Evolutionary conservation across 1,140 invertebrate genomes (phyloP).

Genomic region (Chlorops oryzae): DNA sequence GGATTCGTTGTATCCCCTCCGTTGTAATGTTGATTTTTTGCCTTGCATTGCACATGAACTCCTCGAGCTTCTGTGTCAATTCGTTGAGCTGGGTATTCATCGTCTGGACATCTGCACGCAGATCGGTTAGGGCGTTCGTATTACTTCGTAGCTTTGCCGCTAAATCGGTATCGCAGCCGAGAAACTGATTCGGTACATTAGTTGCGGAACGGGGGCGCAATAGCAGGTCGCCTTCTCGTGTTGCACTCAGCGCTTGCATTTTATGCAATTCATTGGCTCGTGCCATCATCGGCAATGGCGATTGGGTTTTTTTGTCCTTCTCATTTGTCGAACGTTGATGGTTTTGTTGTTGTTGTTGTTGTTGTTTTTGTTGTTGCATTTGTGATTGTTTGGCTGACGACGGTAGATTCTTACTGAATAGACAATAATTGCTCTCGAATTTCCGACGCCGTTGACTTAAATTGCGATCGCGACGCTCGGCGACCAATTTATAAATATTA

Average conservation of each 20-base stretch:
- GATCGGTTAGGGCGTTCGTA: slow-evolving; percentile 24
- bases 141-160: slow-evolving; percentile 30
- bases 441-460: slow-evolving; percentile 50
- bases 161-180: slow-evolving; percentile 25
- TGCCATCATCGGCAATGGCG: too few relatives aligned
- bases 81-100: slow-evolving; percentile 29
- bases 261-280: too few relatives aligned
- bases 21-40: slow-evolving; percentile 36
- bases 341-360: slow-evolving; percentile 1
- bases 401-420: slow-evolving; percentile 33
- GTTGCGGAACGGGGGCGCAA: slow-evolving; percentile 39
- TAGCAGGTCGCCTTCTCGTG: slow-evolving; percentile 15
- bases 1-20: slow-evolving; percentile 36
- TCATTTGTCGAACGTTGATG: not conserved
- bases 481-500: slow-evolving; percentile 65
- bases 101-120: slow-evolving; percentile 26
- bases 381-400: not conserved
- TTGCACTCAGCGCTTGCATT: not conserved
- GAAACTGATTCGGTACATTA: slow-evolving; percentile 39
- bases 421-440: slow-evolving; percentile 49
- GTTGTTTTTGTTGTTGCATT: not conserved
- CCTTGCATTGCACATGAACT: slow-evolving; percentile 30
- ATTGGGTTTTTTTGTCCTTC: slow-evolving; percentile 1
- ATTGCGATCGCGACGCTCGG: slow-evolving; percentile 56
- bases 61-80: slow-evolving; percentile 31